Evolutionary conservation across 2,113 vertebrate genomes (phyloP).

Genomic region (Protobothrops mucrosquamatus): DNA sequence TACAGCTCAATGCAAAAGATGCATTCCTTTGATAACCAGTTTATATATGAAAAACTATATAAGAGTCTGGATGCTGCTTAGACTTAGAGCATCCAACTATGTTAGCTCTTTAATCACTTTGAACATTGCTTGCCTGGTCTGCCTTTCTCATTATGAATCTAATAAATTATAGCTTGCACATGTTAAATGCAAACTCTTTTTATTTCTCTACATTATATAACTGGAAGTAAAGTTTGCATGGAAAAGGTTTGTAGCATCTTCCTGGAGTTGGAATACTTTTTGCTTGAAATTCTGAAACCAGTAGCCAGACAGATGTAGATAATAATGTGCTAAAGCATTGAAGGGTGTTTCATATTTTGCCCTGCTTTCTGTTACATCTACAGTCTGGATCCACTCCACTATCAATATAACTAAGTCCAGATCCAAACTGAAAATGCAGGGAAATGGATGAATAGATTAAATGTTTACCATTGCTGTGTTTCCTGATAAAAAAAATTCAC

Average conservation of each 20-base stretch:
- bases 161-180: not conserved
- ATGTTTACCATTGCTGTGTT: not conserved
- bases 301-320: not conserved
- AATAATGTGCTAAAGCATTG: not conserved
- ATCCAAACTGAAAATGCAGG: not conserved
- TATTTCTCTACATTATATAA: not conserved
- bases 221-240: not conserved
- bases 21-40: not conserved
- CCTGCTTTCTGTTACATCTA: not conserved
- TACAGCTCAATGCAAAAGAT: not conserved
- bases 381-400: not conserved
- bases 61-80: not conserved
- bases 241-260: not conserved
- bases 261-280: not conserved
- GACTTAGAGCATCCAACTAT: not conserved
- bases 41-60: not conserved
- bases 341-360: not conserved
- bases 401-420: not conserved
- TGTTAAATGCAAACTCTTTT: not conserved
- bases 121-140: not conserved
- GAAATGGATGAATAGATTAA: not conserved
- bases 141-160: not conserved
- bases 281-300: not conserved
- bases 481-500: not conserved
- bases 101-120: not conserved